These are phyloP conservation scores for Actenoides lindsayi DNA, from an alignment of 2,113 vertebrate species.

Conservation along the genomic window DNA sequence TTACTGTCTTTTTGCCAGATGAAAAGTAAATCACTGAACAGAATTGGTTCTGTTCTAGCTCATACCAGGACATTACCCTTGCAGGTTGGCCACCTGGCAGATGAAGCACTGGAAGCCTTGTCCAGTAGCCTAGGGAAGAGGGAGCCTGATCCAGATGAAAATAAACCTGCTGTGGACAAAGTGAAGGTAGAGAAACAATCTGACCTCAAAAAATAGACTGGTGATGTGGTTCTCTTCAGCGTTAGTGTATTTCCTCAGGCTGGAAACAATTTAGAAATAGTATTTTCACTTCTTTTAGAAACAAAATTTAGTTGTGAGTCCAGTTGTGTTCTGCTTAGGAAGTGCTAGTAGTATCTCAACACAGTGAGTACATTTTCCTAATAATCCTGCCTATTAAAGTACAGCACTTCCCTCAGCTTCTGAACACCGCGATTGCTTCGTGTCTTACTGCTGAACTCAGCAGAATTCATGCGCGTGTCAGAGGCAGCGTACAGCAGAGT, in stretches of 20 bases:
- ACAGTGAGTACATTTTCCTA: not conserved
- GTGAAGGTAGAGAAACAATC: constrained; percentile 69
- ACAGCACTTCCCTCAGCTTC: not conserved
- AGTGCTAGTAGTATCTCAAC: not conserved
- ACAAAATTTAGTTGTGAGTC: not conserved
- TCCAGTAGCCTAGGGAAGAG: constrained; percentile 69
- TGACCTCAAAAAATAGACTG: not conserved
- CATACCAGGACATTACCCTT: not conserved
- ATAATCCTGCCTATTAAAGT: not conserved
- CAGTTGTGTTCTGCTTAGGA: not conserved
- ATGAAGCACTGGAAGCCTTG: constrained; percentile 72
- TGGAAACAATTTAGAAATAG: not conserved
- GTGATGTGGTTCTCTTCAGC: not conserved
- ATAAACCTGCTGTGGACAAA: constrained; percentile 71
- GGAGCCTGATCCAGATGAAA: constrained; percentile 60
- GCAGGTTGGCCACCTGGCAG: constrained; percentile 13
- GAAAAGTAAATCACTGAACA: not conserved
- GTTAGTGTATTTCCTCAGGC: not conserved
- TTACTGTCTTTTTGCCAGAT: not conserved
- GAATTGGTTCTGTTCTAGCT: not conserved
- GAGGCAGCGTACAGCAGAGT: not conserved
- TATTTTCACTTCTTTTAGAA: not conserved
- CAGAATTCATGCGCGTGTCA: not conserved
- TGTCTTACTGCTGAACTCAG: not conserved
- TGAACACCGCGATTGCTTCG: not conserved